Percentiles rank a stretch among this genome's conserved stretches.
These are phyloP conservation scores for Paradoxurus hermaphroditus DNA, from an alignment of 2,113 vertebrate species.

Conservation along the genomic window DNA sequence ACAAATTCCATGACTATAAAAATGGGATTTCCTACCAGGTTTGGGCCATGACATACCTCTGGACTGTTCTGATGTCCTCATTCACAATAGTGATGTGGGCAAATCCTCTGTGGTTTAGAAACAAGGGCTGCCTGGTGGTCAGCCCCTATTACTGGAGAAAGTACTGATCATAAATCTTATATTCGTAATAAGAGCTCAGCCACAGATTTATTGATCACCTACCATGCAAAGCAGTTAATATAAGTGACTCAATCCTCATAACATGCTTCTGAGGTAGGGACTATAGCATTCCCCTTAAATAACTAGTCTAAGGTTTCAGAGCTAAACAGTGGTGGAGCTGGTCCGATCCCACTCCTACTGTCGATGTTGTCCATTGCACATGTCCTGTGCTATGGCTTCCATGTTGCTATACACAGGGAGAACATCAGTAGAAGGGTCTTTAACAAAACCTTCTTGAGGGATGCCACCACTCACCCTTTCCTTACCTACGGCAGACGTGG, in stretches of 20 bases:
- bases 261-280: background rate
- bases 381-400: no score
- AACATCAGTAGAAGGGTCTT: background rate
- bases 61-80: background rate
- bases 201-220: constrained; percentile 2
- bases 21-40: background rate
- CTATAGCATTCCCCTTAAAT: background rate
- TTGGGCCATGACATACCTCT: no score
- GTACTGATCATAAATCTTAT: background rate
- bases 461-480: background rate
- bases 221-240: background rate
- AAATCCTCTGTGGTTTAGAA: background rate
- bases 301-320: background rate
- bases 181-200: background rate
- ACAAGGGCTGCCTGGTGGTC: background rate
- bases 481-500: background rate
- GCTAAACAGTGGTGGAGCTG: background rate
- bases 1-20: background rate
- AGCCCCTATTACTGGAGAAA: background rate
- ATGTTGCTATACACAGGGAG: fast-evolving
- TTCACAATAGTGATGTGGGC: no score
- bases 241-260: background rate
- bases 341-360: background rate
- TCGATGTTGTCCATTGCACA: fast-evolving
- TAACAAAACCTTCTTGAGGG: background rate